Evolutionary conservation across 2,888 invertebrate genomes (phyloP), one percentile per base, ranked within the genome.

Genomic region (Venustoraphidia nigricollis): DNA sequence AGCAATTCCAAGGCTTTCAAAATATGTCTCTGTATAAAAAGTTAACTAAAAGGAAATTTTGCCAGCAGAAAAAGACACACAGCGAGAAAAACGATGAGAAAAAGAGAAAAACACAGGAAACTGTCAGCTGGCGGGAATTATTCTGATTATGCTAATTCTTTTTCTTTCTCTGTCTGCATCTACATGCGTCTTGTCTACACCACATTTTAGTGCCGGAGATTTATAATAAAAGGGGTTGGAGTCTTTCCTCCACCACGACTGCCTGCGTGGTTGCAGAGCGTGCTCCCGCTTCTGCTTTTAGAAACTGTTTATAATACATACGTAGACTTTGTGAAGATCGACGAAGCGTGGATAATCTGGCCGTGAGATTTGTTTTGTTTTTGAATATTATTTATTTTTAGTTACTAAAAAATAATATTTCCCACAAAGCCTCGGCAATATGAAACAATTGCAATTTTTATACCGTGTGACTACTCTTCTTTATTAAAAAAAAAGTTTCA

Each of bases 91-190:
- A 62, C 62, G 60, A 61, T 58, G 59, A 60, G 61, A 64, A 65
- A 66, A 67, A 64, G 69, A 70, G 70, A 71, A 70, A 70, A 68
- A 67, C 69, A 67, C 70, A 67, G 69, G 69, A 69, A 68, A 70
- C 70, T 72, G 73, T 72, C 72, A 73, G 72, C 72, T 73, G 73
- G 68, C 70, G 70, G 68, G 71, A 72, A 73, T 73, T 72, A 73
- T 73, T 72, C 71, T 72, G 72, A 73, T 73, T 73, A 73, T 73
- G 73, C 73, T 73, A 73, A 73, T 73, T 72, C 69, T 67, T 69
- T 69, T 70, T 70, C 68, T 70, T 27, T 59, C 58, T 58, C 58
- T 58, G 59, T 59, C 60, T 58, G 58, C 59, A 57, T 54, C 57
- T 60, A 55, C 57, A 58, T 60, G 61, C 59, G 58, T 56, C 59